Evolutionary conservation across 1,140 invertebrate genomes (phyloP).

Genomic region (Meloidogyne floridensis): DNA sequence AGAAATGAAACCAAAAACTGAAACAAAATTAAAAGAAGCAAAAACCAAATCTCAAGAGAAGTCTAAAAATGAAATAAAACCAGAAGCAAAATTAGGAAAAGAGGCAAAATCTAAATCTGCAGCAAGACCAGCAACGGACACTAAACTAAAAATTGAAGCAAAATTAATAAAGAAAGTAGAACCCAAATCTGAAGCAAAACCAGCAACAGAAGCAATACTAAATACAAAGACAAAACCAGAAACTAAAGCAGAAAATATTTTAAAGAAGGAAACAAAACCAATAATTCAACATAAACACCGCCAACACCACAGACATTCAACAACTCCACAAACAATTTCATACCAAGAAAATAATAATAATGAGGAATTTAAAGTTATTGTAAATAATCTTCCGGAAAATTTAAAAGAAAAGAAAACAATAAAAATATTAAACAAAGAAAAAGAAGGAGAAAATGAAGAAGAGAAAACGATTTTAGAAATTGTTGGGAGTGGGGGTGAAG

Average conservation of each 20-base stretch:
- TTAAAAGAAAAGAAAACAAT: background rate
- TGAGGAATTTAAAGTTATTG: background rate
- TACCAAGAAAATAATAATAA: background rate
- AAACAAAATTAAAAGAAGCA: no score
- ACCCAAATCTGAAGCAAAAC: background rate
- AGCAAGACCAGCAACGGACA: background rate
- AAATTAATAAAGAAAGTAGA: background rate
- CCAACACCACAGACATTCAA: background rate
- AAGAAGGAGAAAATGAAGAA: background rate
- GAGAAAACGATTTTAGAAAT: background rate
- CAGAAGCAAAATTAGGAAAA: background rate
- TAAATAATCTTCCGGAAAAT: background rate
- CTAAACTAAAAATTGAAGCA: background rate
- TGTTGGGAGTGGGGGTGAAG: background rate
- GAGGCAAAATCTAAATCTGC: background rate
- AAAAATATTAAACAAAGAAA: background rate
- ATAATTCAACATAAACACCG: background rate
- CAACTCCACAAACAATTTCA: background rate
- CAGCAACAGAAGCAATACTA: background rate
- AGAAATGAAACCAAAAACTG: no score
- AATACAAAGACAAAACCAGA: background rate
- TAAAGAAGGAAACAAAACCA: conserved; percentile 13
- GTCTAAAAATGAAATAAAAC: background rate
- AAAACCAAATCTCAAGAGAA: no score
- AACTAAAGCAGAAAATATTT: background rate